Base-by-base conservation (phyloP, 2,888 invertebrate genomes). In the Chloroclystis v-ata region DNA sequence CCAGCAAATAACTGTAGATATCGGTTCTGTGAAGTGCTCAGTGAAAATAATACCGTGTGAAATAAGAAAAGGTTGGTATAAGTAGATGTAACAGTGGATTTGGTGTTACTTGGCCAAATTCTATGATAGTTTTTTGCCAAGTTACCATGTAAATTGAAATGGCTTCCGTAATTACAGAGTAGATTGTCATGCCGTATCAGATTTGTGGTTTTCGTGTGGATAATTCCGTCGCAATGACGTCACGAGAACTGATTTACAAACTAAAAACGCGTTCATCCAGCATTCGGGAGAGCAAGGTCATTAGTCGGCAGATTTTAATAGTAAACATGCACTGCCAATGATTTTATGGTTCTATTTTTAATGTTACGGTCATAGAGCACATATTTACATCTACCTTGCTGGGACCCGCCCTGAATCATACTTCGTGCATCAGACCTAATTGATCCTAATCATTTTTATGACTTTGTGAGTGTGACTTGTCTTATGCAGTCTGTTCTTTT, bases 211-310 rank as follows among this genome's bases (percentile, higher is more conserved):
- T 50, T 69, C 70, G 63, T 67, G 65, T 57, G 66, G 67, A 69
- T 75, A 80, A 78, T 78, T 82, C 66, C 69, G 78, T 75, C 75
- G 67, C 72, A 68, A 79, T 86, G 86, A 85, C 86, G 86, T 86
- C 86, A 86, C 65, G 59, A 74, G 66, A 63, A 72, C 75, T 78
- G 82, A 84, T 78, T 82, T 85, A 84, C 77, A 83, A 80, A 83
- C 83, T 79, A 75, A 72, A 75, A 81, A 78, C 65, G 67, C 75
- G 69, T 78, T 72, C 73, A 80, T 79, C 74, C 69, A 77, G 75
- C 69, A 74, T 62, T 73, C 74, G 72, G 73, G 69, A 79, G 66
- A 57, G 67, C 85, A 85, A 85, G 85, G 85, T 84, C 82, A 78
- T 75, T 67, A 71, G 65, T 73, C 70, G 69, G 66, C 69, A 70